Evolutionary conservation across 2,113 vertebrate genomes (phyloP).

Genomic region (Sphyrna mokarran): DNA sequence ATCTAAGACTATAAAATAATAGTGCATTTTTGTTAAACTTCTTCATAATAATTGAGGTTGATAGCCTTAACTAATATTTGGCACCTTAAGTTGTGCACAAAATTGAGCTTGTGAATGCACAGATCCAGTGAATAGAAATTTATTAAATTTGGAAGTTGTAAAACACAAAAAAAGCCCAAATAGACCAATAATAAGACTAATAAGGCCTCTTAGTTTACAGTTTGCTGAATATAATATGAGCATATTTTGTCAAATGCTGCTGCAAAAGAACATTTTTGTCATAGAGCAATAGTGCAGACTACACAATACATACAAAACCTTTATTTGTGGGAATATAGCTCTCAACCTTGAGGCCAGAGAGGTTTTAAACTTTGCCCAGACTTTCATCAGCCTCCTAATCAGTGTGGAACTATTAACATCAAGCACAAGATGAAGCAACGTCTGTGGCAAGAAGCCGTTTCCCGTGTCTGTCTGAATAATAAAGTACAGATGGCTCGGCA

Average conservation of each 20-base stretch:
- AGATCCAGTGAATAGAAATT: not conserved
- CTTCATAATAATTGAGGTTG: not conserved
- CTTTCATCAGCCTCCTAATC: not conserved
- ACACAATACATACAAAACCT: not conserved
- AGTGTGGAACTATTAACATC: not conserved
- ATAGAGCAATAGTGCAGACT: not conserved
- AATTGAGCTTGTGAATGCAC: not conserved
- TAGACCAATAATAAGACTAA: not conserved
- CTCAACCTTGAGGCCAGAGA: not conserved
- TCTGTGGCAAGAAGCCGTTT: not conserved
- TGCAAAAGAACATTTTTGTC: not conserved
- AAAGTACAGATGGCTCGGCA: constrained; percentile 24
- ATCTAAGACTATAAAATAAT: not conserved
- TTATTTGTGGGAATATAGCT: not conserved
- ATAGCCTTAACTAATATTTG: constrained; percentile 14
- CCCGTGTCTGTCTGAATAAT: not conserved
- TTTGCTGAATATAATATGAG: not conserved
- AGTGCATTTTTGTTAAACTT: not conserved
- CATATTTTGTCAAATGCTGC: not conserved
- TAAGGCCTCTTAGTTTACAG: not conserved
- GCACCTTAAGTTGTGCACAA: not conserved
- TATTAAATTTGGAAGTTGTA: not conserved
- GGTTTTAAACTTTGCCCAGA: not conserved
- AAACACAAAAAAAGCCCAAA: not conserved
- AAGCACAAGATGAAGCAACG: not conserved